Evolutionary conservation across 2,888 invertebrate species (phyloP), one percentile per base, ranked within the genome.

Genomic region (Phalera bucephala): DNA sequence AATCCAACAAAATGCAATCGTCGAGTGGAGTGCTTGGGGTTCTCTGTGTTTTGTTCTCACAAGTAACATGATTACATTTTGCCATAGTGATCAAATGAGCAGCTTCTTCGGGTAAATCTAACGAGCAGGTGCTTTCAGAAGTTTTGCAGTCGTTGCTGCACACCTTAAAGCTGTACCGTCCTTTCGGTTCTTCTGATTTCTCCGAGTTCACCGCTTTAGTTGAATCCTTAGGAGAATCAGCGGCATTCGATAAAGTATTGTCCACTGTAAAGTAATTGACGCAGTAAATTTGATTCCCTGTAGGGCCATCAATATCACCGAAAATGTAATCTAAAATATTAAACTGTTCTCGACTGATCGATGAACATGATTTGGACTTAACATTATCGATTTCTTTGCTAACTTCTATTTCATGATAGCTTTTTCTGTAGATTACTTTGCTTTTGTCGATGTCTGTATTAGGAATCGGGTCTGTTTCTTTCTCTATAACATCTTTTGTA

Each of bases 221-320:
- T 2, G 45, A 39, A 11, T 11, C 29, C 12, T 43, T 35, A 10
- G 31, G 33, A 33, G 10, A 15, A 14, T 4, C 20, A 25, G 34
- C 21, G 3, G n/a, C 29, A 10, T 12, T n/a, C 1, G 33, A 25
- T 23, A 60, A 52, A 33, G 72, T 64, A 23, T 69, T 75, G 51
- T 77, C 64, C 19, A 86, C 76, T 14, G 79, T 82, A 52, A 77
- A 80, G 59, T 85, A 88, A 20, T 71, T 71, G 1, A 87, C 82
- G 45, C 62, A 80, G 45, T 81, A 84, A 8, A 79, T 65, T 49
- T 65, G 57, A 35, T 76, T 76, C 2, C 66, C 63, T 36, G 64
- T 68, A 7, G 59, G 51, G 7, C 57, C 64, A 12, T 41, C 47
- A 7, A 40, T 47, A 23, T 70, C 65, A 5, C 71, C 73, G 56